Base-by-base conservation (phyloP, 2,888 invertebrate species). In the Diogma glabrata region DNA sequence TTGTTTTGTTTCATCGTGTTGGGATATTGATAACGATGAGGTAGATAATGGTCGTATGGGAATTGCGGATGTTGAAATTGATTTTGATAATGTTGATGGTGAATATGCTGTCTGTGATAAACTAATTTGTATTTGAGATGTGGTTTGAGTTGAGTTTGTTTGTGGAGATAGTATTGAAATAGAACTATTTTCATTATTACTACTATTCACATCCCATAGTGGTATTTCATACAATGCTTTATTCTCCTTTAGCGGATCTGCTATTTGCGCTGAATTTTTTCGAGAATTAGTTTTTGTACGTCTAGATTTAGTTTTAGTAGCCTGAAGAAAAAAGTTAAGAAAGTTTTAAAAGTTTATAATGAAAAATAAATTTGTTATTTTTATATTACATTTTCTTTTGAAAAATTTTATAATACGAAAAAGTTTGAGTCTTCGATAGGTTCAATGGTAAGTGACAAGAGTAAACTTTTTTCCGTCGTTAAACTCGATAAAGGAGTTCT, bases 181-280 rank as follows among this genome's bases (percentile, higher is more conserved):
- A 40, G 40, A 20, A 19, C 20, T 40, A 40, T 40, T 40, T 20
- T 40, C 40, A 6, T 6, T 9, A 6, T n/a, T 20, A 5, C 3
- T 10, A 20, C 8, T 1, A 20, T 2, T 47, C 19, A 40, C 26
- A 12, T 53, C 49, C 55, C 55, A 55, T 14, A 20, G 19, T 9
- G 46, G 20, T n/a, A 50, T 17, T 17, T 52, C 45, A 24, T 52
- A 54, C 8, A 52, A 17, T 19, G 33, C 45, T 51, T 55, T 55
- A 26, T 55, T 55, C 43, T 55, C 54, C 47, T 54, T 53, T 28
- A 28, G 12, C 17, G 28, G 47, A 4, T 16, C 28, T 17, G 3
- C 47, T 7, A 14, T 16, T 22, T 45, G 45, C 23, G 45, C 14
- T 45, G 45, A 45, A 45, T 23, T 45, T 45, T 20, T 8, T 6